phyloP scores from a whole-genome alignment of 2,797 vertebrate genomes.

The Helicolenus hilgendorfi region DNA sequence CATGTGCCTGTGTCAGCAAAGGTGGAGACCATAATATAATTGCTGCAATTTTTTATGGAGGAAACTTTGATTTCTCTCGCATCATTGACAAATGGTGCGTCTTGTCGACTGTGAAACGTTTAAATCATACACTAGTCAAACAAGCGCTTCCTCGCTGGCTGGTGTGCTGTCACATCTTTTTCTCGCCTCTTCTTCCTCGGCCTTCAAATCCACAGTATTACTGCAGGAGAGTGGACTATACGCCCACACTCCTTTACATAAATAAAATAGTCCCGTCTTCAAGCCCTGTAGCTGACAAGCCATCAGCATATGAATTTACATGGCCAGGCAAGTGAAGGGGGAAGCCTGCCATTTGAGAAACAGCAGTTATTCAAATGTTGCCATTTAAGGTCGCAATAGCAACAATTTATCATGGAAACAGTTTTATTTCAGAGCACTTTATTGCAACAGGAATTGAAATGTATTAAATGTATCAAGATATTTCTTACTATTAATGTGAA shows the following conservation, averaged over 20 bases:
- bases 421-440: neutral
- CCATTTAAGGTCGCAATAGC: slow-evolving; percentile 8
- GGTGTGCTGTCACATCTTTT: slow-evolving; percentile 27
- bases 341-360: neutral
- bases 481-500: neutral
- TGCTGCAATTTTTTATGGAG: slow-evolving; percentile 53
- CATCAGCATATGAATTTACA: slow-evolving; percentile 37
- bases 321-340: neutral
- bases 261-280: slow-evolving; percentile 37
- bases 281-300: slow-evolving; percentile 39
- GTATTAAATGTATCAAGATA: neutral
- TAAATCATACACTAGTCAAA: slow-evolving; percentile 61
- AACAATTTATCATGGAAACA: neutral
- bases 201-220: slow-evolving; percentile 28
- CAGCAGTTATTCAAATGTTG: slow-evolving; percentile 26
- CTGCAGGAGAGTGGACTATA: slow-evolving; percentile 31
- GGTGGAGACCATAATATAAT: slow-evolving; percentile 61
- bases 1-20: slow-evolving; percentile 68
- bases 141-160: slow-evolving; percentile 8
- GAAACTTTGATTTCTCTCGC: slow-evolving; percentile 34
- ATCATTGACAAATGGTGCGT: slow-evolving; percentile 52
- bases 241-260: slow-evolving; percentile 32
- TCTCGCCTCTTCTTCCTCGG: slow-evolving; percentile 1
- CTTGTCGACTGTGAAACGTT: slow-evolving; percentile 54
- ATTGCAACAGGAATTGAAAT: neutral